Evolutionary conservation across 2,888 invertebrate species (phyloP).

Genomic region (Penaeus monodon): DNA sequence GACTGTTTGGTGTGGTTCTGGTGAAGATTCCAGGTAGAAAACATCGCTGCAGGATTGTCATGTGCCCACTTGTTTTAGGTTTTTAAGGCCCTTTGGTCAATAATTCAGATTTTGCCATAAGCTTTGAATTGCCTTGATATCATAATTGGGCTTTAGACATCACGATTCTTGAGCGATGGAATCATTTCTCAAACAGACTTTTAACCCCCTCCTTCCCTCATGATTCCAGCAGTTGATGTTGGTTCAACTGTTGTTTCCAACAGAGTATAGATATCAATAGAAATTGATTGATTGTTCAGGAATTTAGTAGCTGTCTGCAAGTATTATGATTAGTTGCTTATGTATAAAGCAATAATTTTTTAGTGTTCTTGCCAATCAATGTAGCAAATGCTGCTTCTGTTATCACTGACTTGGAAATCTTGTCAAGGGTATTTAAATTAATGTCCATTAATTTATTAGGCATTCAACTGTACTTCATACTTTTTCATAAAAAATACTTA

Average conservation of each 20-base stretch:
- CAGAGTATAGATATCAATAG: slow-evolving; percentile 44
- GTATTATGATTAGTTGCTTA: slow-evolving; percentile 36
- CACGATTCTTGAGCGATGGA: slow-evolving; percentile 39
- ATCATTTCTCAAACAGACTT: slow-evolving; percentile 45
- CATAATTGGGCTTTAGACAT: slow-evolving; percentile 30
- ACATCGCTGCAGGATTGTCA: slow-evolving; percentile 32
- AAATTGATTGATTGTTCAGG: slow-evolving; percentile 52
- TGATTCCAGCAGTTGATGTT: slow-evolving; percentile 22
- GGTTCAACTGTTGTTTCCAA: slow-evolving; percentile 26
- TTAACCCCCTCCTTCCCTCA: slow-evolving; percentile 24
- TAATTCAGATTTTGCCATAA: slow-evolving; percentile 33
- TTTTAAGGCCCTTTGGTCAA: slow-evolving; percentile 27
- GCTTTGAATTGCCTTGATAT: slow-evolving; percentile 33
- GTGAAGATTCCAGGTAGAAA: slow-evolving; percentile 25
- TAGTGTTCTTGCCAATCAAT: slow-evolving; percentile 59
- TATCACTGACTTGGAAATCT: slow-evolving; percentile 41
- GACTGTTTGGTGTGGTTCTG: slow-evolving; percentile 56
- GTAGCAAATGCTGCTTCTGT: slow-evolving; percentile 39
- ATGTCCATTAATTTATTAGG: slow-evolving; percentile 61
- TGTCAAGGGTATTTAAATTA: slow-evolving; percentile 54
- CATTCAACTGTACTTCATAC: slow-evolving; percentile 44
- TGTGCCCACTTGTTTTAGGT: slow-evolving; percentile 19
- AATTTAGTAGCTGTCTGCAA: slow-evolving; percentile 52
- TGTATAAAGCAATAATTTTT: slow-evolving; percentile 52
- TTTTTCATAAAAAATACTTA: slow-evolving; percentile 32